Evolutionary conservation across 2,113 vertebrate species (phyloP).

Genomic region (Rutilus rutilus): DNA sequence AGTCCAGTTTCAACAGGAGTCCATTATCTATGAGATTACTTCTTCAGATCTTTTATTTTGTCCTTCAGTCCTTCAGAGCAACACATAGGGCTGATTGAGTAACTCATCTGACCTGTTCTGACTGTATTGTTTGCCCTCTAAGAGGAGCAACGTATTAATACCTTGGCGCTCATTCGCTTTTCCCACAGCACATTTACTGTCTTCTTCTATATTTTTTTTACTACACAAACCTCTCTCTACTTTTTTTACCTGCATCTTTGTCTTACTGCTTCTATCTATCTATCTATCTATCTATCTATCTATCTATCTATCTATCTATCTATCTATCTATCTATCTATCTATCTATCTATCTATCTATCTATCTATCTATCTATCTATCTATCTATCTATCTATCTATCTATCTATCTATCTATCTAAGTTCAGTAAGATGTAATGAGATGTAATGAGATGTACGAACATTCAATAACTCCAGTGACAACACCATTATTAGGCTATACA

Average conservation of each 20-base stretch:
- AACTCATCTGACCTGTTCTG: conserved; percentile 45
- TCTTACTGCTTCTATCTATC: too few relatives aligned
- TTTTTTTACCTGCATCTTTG: neutral
- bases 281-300: too few relatives aligned
- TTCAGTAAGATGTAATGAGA: conserved; percentile 36
- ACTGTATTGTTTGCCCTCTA: conserved; percentile 15
- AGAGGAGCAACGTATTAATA: conserved; percentile 46
- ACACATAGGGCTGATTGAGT: conserved; percentile 62
- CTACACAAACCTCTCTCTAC: neutral
- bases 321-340: too few relatives aligned
- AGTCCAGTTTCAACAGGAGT: conserved; percentile 60
- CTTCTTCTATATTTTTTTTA: neutral
- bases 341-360: neutral
- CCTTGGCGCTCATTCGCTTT: neutral
- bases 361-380: conserved; percentile 8
- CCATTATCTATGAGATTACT: conserved; percentile 74
- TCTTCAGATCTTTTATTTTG: conserved; percentile 65
- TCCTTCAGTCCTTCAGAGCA: conserved; percentile 52
- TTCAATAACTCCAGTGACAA: conserved; percentile 52
- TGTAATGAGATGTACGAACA: conserved; percentile 42
- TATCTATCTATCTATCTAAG: neutral
- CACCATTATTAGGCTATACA: conserved; percentile 49
- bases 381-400: conserved; percentile 1
- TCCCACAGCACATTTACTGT: conserved; percentile 41
- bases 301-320: too few relatives aligned